These are phyloP conservation scores for Lycophotia porphyrea DNA, from an alignment of 2,888 invertebrate species.

Conservation along the genomic window DNA sequence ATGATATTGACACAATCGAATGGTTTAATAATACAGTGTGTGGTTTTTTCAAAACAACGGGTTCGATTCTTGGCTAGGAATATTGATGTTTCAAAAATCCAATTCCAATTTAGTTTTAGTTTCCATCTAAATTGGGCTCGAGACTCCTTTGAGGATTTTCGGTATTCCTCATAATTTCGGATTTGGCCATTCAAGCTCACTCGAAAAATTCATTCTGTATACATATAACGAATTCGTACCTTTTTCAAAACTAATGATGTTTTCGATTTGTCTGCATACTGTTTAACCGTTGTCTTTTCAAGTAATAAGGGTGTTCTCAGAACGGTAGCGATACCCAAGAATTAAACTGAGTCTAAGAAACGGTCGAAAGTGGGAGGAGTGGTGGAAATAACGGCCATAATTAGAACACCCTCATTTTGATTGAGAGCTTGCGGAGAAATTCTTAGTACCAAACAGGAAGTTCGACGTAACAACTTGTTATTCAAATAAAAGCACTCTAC, in stretches of 20 bases:
- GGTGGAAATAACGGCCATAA: neutral
- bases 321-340: constrained; percentile 4
- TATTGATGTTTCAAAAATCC: no score
- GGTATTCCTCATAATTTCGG: no score
- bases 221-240: neutral
- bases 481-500: neutral
- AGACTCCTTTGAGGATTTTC: no score
- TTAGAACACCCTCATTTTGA: constrained; percentile 21
- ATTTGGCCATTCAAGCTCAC: no score
- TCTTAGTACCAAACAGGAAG: constrained; percentile 11
- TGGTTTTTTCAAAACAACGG: no score
- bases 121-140: no score
- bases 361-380: neutral
- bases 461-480: constrained; percentile 1
- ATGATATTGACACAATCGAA: no score
- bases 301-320: neutral
- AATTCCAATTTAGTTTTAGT: no score
- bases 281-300: neutral
- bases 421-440: neutral
- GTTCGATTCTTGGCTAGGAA: no score
- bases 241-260: neutral
- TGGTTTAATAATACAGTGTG: no score
- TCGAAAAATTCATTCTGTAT: no score
- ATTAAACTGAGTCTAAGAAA: neutral
- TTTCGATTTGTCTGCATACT: neutral